Evolutionary conservation across 2,113 vertebrate species (phyloP), one percentile per base, ranked within the genome.

Genomic region (Collichthys lucidus): DNA sequence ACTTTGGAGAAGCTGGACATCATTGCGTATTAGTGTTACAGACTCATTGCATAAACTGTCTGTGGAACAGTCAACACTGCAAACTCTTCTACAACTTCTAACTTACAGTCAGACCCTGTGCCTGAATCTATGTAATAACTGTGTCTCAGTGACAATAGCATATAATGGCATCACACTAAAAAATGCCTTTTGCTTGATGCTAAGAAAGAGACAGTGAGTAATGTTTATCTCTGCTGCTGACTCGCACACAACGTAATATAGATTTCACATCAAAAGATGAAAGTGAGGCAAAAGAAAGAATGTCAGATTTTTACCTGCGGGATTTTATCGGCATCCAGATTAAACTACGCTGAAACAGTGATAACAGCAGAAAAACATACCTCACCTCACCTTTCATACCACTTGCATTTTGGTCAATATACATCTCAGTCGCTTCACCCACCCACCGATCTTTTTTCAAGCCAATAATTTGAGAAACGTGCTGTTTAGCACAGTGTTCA

Each of bases 1-100:
- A 89, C 88, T 85, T 68, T 85, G 72, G 73, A 90, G 79, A 79
- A 88, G 80, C 84, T 79, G 73, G 62, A 73, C 67, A 76, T 93
- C 90, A 89, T 50, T 64, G 72, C 72, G 65, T 65, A 81, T 91
- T 85, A 90, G 63, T 64, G 84, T 88, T 77, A 79, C n/a, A 74
- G 40, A 56, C 20, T 62, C 78, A 67, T 74, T 16, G n/a, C 50
- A 46, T 20, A 35, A 12, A 46, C 46, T 11, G 52, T 42, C 19
- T 15, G 69, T 35, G 24, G 31, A 81, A 64, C 50, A 76, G 12
- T 14, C 49, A 67, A 31, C 52, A 73, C 35, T 63, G 14, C 22
- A 83, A 66, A 80, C 59, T 61, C 3, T 61, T 64, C 16, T 19
- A 47, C 9, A 65, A 59, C 60, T 53, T 44, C 24, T 24, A 22